Base-by-base conservation (phyloP, 2,888 invertebrate species). In the Tuta absoluta region DNA sequence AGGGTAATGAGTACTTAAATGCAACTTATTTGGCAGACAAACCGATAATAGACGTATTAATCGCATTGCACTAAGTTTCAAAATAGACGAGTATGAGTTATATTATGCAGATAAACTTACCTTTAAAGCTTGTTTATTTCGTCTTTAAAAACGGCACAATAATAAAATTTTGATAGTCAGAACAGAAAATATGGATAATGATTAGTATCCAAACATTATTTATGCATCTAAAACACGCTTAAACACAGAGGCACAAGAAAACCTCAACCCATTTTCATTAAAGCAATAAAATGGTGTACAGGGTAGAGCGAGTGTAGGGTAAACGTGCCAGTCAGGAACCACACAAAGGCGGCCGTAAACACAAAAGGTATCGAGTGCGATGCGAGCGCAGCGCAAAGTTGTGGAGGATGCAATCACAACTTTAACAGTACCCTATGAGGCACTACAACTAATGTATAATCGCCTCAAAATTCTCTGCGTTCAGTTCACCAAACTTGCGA, bases 381-480 rank as follows among this genome's bases (percentile, higher is more conserved):
- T 80, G 78, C 75, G 71, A 72, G 72, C 72, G 69, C 76, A 75
- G 75, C 76, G 77, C 76, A 77, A 86, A 87, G 79, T 87, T 86
- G 77, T 74, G 74, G 77, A 80, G 82, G 82, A 84, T 82, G 85
- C 86, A 87, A 88, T 87, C 87, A 87, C 84, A 87, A 89, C 79
- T 88, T 88, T 12, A 70, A 73, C 78, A 65, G 69, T 68, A 63
- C 65, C 67, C 70, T 72, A 73, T 73, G 70, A 70, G 75, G 72
- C 70, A 72, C 33, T 33, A 10, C 68, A 78, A 79, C 77, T 79
- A 71, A 73, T 78, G 75, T 76, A 72, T 77, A 78, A 81, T 78
- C 79, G 75, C 76, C 80, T 82, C 80, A 79, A 80, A 80, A 78
- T 79, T 77, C 66, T 66, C 67, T 70, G 69, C 71, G 64, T 51